Evolutionary conservation across 1,140 invertebrate genomes (phyloP).

Genomic region (Probaryconus sp.): DNA sequence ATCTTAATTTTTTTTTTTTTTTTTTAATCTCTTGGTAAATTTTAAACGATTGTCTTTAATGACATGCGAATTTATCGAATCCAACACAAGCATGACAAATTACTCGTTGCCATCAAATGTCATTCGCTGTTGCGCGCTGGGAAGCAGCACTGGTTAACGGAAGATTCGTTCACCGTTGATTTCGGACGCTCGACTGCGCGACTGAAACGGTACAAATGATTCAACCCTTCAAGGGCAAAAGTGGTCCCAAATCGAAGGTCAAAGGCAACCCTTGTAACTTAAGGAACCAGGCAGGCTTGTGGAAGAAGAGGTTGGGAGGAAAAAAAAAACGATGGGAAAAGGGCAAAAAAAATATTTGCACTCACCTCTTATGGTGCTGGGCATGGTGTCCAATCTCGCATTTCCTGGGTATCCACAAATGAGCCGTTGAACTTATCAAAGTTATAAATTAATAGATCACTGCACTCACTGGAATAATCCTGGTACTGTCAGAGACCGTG

Average conservation of each 20-base stretch:
- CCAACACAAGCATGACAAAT: conserved; percentile 38
- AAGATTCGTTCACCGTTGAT: conserved; percentile 65
- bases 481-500: conserved; percentile 16
- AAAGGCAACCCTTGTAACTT: too few relatives aligned
- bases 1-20: too few relatives aligned
- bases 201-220: conserved; percentile 66
- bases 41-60: too few relatives aligned
- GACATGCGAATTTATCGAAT: too few relatives aligned
- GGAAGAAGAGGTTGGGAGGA: too few relatives aligned
- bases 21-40: too few relatives aligned
- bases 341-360: conserved; percentile 6
- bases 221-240: not conserved
- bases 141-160: too few relatives aligned
- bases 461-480: conserved; percentile 32
- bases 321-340: conserved; percentile 13
- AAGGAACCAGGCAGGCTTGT: too few relatives aligned
- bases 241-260: conserved; percentile 2
- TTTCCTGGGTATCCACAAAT: conserved; percentile 73
- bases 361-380: conserved; percentile 80
- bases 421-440: not conserved
- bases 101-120: conserved; percentile 29
- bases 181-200: conserved; percentile 65
- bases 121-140: conserved; percentile 25
- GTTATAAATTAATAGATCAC: conserved; percentile 8
- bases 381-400: conserved; percentile 76